Percentiles rank a stretch among this genome's conserved stretches.
These are phyloP conservation scores for Ptychadena robeensis DNA, from an alignment of 2,797 vertebrate species.

Conservation along the genomic window DNA sequence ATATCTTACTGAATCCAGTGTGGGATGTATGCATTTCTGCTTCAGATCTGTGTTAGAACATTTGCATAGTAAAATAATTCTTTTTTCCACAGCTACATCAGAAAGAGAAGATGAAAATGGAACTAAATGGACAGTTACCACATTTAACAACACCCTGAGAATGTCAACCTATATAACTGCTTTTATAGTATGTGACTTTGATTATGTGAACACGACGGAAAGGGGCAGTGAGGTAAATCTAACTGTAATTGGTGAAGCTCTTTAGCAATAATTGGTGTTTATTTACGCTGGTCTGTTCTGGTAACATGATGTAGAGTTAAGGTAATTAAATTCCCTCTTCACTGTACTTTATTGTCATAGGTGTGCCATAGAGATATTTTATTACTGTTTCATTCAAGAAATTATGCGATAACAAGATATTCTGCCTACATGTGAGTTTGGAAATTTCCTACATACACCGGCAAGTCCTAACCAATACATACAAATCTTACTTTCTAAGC, in stretches of 20 bases:
- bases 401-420: no score
- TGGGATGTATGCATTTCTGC: neutral
- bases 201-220: slow-evolving; percentile 71
- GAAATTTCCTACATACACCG: no score
- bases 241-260: neutral
- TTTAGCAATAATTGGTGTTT: neutral
- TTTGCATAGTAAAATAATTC: slow-evolving; percentile 54
- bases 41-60: slow-evolving; percentile 51
- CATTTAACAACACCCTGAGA: slow-evolving; percentile 73
- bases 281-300: no score
- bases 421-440: no score
- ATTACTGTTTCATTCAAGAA: no score
- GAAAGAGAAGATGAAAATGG: slow-evolving; percentile 72
- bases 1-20: no score
- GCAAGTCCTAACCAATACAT: no score
- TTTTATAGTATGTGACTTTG: slow-evolving; percentile 75
- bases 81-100: slow-evolving; percentile 69
- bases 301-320: no score
- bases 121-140: slow-evolving; percentile 73
- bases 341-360: no score
- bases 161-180: slow-evolving; percentile 80
- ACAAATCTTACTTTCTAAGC: no score
- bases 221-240: slow-evolving; percentile 75
- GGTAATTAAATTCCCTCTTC: no score
- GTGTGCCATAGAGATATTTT: no score